These are phyloP conservation scores for Mormyrus iriodes DNA, from an alignment of 2,113 vertebrate species.

Conservation along the genomic window DNA sequence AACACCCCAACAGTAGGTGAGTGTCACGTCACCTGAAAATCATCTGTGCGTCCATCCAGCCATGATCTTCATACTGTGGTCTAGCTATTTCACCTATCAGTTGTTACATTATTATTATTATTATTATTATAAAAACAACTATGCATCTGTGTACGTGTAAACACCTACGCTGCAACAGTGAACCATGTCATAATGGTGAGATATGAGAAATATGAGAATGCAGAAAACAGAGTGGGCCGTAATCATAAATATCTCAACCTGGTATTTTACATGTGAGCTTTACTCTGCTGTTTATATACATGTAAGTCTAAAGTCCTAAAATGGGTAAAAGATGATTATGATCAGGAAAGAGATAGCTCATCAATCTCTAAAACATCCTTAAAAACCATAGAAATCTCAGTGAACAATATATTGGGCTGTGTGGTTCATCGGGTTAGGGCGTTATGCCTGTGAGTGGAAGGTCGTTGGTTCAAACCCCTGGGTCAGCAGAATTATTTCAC, in stretches of 20 bases:
- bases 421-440: background rate
- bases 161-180: background rate
- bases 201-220: background rate
- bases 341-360: background rate
- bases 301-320: background rate
- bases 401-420: background rate
- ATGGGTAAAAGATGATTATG: background rate
- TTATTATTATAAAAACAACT: background rate
- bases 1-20: slow-evolving; percentile 93
- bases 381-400: background rate
- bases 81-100: background rate
- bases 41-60: background rate
- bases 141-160: background rate
- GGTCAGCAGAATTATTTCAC: background rate
- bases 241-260: background rate
- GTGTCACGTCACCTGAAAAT: slow-evolving; percentile 32
- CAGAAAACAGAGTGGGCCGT: background rate
- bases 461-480: background rate
- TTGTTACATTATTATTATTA: background rate
- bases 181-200: background rate
- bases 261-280: background rate
- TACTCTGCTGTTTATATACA: background rate
- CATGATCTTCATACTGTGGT: background rate
- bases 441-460: background rate
- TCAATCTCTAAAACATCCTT: background rate